Conservation (phyloP, 30 jellyfish, hydroid and myxozoan genomes). For the Haliclystus octoradiatus region DNA sequence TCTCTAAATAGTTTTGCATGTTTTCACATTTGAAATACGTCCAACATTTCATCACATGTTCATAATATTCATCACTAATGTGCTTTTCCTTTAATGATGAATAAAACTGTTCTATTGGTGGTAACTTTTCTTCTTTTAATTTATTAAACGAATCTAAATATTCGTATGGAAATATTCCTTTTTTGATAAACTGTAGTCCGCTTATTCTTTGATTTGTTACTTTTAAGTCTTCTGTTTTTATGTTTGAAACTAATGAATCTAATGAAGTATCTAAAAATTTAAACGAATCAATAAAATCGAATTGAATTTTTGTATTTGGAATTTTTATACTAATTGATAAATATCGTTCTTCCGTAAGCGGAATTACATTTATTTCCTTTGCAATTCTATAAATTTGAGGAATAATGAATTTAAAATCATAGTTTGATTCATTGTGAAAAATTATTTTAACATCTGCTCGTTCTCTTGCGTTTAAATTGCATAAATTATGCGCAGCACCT, state of each 20-base stretch:
- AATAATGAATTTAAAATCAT: not conserved
- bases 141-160: not conserved
- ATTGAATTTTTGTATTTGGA: no score
- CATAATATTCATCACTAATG: not conserved
- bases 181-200: not conserved
- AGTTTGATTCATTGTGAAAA: not conserved
- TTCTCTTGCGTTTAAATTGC: not conserved
- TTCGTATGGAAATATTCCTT: constrained; percentile 1
- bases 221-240: no score
- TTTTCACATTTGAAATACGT: not conserved
- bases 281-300: not conserved
- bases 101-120: not conserved
- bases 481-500: not conserved
- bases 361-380: no score
- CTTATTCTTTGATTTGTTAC: no score
- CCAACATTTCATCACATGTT: not conserved
- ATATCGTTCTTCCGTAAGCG: no score
- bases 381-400: no score
- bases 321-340: no score
- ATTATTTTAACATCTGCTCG: not conserved
- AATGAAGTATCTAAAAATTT: not conserved
- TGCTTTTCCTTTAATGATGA: not conserved
- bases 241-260: no score
- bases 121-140: not conserved
- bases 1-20: not conserved